phyloP scores from a whole-genome alignment of 2,797 vertebrate species.

The Sebastes glaucus region DNA sequence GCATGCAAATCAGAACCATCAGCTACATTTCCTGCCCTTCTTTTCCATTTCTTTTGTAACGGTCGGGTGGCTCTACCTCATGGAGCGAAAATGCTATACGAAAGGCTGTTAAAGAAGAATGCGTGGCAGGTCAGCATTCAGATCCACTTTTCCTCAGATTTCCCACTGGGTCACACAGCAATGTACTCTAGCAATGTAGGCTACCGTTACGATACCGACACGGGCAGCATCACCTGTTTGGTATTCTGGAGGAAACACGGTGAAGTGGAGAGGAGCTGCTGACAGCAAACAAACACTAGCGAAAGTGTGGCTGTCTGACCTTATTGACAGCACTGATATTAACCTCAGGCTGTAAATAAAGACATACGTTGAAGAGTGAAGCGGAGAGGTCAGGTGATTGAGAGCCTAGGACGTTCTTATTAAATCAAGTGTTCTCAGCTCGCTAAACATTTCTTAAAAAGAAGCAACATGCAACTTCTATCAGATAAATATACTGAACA shows the following conservation, averaged over 20 bases:
- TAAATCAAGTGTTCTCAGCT: neutral
- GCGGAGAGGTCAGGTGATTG: neutral
- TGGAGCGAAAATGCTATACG: neutral
- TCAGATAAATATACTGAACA: neutral
- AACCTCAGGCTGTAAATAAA: constrained; percentile 19
- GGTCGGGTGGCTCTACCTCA: constrained; percentile 18
- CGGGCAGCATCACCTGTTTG: constrained; percentile 11
- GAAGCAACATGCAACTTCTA: neutral
- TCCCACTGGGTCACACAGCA: constrained; percentile 3
- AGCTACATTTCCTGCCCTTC: neutral
- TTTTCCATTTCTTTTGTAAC: constrained; percentile 24
- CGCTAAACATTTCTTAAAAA: neutral
- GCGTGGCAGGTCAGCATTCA: neutral
- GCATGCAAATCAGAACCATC: constrained; percentile 33
- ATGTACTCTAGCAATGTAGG: neutral
- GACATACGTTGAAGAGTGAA: neutral
- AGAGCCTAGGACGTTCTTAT: neutral
- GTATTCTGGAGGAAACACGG: constrained; percentile 32
- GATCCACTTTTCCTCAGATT: constrained; percentile 6
- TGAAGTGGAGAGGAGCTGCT: constrained; percentile 23
- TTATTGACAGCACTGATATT: constrained; percentile 48
- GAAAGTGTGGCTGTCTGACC: constrained; percentile 28
- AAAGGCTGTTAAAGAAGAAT: constrained; percentile 17
- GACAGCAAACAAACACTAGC: constrained; percentile 26
- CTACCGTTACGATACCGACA: neutral